Evolutionary conservation across 35 echinoderm and acorn worm species (phyloP).

Genomic region (Acanthaster planci): DNA sequence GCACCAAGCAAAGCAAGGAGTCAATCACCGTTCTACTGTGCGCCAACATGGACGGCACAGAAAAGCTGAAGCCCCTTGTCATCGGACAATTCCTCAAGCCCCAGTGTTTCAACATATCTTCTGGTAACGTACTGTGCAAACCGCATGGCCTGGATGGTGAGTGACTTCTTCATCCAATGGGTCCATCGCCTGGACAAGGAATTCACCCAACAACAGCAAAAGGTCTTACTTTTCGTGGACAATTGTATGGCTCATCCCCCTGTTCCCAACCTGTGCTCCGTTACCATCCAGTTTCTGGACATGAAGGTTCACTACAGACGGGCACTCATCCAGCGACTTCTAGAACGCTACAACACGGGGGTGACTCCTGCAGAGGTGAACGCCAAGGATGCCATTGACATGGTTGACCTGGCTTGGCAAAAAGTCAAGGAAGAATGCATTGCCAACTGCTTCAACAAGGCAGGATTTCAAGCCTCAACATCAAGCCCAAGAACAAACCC

Average conservation of each 20-base stretch:
- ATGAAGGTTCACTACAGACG: no score
- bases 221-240: constrained; percentile 25
- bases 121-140: constrained; percentile 35
- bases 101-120: neutral
- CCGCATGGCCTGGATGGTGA: constrained; percentile 49
- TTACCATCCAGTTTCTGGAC: constrained; percentile 32
- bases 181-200: constrained; percentile 20
- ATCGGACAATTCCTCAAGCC: constrained; percentile 57
- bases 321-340: no score
- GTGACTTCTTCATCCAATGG: constrained; percentile 37
- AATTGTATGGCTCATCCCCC: constrained; percentile 34
- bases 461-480: no score
- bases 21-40: constrained; percentile 25
- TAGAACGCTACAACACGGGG: no score
- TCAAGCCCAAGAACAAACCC: no score
- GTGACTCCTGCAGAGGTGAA: no score
- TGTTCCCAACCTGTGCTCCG: neutral
- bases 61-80: constrained; percentile 39
- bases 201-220: neutral
- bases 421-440: no score
- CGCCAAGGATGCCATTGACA: no score
- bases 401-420: no score
- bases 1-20: constrained; percentile 48
- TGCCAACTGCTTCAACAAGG: no score
- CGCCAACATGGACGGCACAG: constrained; percentile 48